phyloP scores from a whole-genome alignment of 1,140 invertebrate species.

The Brachionus calyciflorus region DNA sequence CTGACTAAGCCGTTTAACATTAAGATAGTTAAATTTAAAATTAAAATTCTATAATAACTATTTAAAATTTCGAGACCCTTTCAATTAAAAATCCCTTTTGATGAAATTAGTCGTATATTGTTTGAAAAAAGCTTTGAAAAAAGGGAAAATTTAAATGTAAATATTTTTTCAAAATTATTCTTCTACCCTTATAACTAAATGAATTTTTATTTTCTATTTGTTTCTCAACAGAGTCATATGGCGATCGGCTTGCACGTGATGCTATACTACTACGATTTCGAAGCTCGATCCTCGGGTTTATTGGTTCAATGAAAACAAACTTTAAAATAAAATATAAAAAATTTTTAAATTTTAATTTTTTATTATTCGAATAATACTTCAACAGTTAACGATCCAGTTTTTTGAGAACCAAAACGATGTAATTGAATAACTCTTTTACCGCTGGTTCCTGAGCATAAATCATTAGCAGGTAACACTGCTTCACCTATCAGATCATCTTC shows the following conservation, averaged over 20 bases:
- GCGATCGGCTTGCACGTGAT: not conserved
- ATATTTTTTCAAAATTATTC: too few species aligned
- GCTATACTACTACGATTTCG: conserved; percentile 12
- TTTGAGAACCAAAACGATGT: conserved; percentile 8
- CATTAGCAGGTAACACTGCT: conserved; percentile 27
- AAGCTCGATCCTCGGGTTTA: not conserved
- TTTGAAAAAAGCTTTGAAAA: too few species aligned
- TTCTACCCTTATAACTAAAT: conserved; percentile 18
- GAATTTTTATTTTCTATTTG: not conserved
- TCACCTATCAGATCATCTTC: conserved; percentile 37
- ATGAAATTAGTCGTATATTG: too few species aligned
- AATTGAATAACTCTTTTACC: conserved; percentile 45
- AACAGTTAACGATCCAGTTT: conserved; percentile 13
- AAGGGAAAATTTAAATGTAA: too few species aligned
- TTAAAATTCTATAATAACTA: too few species aligned
- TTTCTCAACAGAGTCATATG: not conserved
- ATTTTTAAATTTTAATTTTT: not conserved
- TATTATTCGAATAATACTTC: not conserved
- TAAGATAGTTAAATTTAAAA: too few species aligned
- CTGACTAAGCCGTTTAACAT: too few species aligned
- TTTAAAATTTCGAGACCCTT: too few species aligned
- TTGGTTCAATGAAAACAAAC: conserved; percentile 39
- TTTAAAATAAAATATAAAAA: not conserved
- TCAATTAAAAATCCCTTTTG: too few species aligned
- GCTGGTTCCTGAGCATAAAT: conserved; percentile 2